These are phyloP conservation scores for Hippocampus barbouri DNA, from an alignment of 2,113 vertebrate genomes.

Conservation along the genomic window DNA sequence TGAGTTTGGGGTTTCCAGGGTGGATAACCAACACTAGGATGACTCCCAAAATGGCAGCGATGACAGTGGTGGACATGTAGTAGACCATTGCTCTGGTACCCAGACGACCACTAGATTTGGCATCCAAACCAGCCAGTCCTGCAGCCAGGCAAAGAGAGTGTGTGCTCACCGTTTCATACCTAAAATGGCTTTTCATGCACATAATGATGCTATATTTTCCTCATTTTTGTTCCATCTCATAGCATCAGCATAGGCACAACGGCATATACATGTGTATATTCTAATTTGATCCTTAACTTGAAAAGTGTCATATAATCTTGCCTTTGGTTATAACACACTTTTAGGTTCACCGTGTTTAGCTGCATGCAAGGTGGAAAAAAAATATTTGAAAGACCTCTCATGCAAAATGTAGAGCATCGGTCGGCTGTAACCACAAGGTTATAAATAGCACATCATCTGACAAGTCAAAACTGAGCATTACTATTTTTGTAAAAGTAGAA, in stretches of 20 bases:
- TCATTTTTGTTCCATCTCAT: neutral
- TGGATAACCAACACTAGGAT: slow-evolving; percentile 95
- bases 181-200: neutral
- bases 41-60: slow-evolving; percentile 93
- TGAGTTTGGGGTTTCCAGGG: slow-evolving; percentile 94
- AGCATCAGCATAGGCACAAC: neutral
- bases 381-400: neutral
- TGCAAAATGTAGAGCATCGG: neutral
- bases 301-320: neutral
- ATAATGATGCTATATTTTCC: neutral
- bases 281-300: neutral
- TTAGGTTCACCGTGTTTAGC: neutral
- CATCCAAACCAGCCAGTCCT: slow-evolving; percentile 94
- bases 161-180: slow-evolving; percentile 21
- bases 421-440: neutral
- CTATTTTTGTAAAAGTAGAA: neutral
- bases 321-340: neutral
- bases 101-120: slow-evolving; percentile 93
- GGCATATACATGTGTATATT: neutral
- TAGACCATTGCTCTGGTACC: slow-evolving; percentile 97
- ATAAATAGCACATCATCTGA: neutral
- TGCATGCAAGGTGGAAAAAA: neutral
- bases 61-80: slow-evolving; percentile 95
- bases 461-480: neutral
- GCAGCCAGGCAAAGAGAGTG: slow-evolving; percentile 41